Base-by-base conservation (phyloP, 2,113 vertebrate genomes). In the Prochilodus magdalenae region DNA sequence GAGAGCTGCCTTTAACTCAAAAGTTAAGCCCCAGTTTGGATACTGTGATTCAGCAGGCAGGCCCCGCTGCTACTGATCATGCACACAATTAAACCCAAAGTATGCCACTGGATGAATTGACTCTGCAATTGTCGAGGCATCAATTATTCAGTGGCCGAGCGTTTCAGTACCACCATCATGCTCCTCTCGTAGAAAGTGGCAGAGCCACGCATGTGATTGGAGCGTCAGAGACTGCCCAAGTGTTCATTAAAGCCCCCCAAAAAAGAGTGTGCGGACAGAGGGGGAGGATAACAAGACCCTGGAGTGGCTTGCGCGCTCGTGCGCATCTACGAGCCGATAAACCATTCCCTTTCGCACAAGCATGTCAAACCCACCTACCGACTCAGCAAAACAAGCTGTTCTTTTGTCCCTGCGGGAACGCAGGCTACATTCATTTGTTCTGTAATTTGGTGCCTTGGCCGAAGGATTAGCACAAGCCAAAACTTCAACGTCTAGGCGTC, bases 201-300 rank as follows among this genome's bases (percentile, higher is more conserved):
- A 67, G 73, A 60, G 81, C 27, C 59, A 70, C 51, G 62, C n/a
- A 66, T 73, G 66, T 86, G 85, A 81, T 83, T 85, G 80, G 70
- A 85, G 80, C 55, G 12, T 40, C 72, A 10, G 70, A 30, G 57
- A 77, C 59, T 24, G 60, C 79, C 74, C 60, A 33, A 85, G 82
- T 77, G 86, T 87, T 87, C 83, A 83, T 87, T 85, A 87, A 83
- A 79, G 71, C 72, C 71, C 3, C 72, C 71, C 69, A 47, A 62
- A 77, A 83, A 81, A 88, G 67, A 83, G 92, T 89, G 90, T 88
- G 71, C 87, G 84, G 86, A 87, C 87, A 90, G 85, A 87, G 89
- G 88, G 91, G 89, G 74, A 93, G 85, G 90, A 93, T 92, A 94
- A 91, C 91, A 92, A 91, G 92, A 91, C 89, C 93, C 92, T 87